A percentile compares a stretch with the other conserved stretches of the same genome.
Conservation (phyloP, 2,797 vertebrate genomes). For the Bufotes viridis region DNA sequence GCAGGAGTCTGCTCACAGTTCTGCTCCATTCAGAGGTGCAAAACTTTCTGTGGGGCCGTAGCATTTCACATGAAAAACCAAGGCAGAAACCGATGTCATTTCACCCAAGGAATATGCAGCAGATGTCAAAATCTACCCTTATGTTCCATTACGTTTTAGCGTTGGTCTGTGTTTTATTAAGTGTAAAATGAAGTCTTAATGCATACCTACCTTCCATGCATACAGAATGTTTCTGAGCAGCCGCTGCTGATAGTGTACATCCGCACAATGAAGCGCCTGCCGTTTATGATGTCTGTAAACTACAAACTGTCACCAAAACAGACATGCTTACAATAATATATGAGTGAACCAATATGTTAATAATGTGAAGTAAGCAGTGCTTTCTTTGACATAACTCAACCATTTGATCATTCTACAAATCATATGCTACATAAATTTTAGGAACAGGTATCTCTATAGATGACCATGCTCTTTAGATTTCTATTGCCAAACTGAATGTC, state of each 20-base stretch:
- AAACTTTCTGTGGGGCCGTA: no score
- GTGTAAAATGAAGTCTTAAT: not conserved
- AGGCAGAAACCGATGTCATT: no score
- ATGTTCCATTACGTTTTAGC: not conserved
- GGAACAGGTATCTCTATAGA: no score
- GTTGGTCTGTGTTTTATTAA: not conserved
- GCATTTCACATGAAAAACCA: no score
- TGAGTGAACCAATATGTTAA: not conserved
- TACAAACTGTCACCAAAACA: slow-evolving; percentile 73
- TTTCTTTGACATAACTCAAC: no score
- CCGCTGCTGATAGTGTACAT: slow-evolving; percentile 66
- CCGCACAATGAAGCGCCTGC: slow-evolving; percentile 69
- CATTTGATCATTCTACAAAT: not conserved
- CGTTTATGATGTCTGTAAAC: slow-evolving; percentile 70
- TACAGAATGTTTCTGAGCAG: slow-evolving; percentile 72
- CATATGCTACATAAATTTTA: not conserved
- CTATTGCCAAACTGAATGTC: not conserved
- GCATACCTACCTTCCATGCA: slow-evolving; percentile 82
- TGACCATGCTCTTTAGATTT: not conserved
- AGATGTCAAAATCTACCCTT: no score
- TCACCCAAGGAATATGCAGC: no score
- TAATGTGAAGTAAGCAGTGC: not conserved
- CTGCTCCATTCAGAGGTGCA: no score
- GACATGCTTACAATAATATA: not conserved
- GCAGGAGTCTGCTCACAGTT: no score